These are phyloP conservation scores for Oligia strigilis DNA, from an alignment of 2,888 invertebrate species.

Conservation along the genomic window DNA sequence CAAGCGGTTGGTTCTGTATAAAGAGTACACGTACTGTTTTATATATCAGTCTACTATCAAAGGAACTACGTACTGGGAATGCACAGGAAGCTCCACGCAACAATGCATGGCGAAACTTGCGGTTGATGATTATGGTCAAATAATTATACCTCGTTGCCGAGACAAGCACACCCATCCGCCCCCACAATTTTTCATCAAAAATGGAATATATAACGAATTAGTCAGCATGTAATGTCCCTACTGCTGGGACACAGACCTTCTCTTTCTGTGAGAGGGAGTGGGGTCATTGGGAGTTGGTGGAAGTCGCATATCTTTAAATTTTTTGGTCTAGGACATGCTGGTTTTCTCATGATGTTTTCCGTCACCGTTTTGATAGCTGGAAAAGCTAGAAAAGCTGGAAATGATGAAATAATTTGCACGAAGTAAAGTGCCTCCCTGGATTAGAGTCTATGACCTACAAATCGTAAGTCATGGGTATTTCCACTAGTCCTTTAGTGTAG, in stretches of 20 bases:
- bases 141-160: background rate
- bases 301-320: background rate
- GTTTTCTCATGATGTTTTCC: background rate
- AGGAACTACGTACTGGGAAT: slow-evolving; percentile 1
- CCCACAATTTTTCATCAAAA: background rate
- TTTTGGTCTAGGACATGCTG: background rate
- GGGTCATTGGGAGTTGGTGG: no score
- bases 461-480: background rate
- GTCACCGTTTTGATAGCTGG: background rate
- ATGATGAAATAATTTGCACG: background rate
- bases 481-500: background rate
- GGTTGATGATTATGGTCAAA: background rate
- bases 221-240: background rate
- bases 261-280: background rate
- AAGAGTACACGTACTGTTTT: slow-evolving; percentile 11
- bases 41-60: background rate
- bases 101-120: background rate
- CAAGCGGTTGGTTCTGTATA: slow-evolving; percentile 4
- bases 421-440: background rate
- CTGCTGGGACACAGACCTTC: background rate
- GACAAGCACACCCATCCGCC: background rate
- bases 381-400: no score
- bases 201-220: background rate
- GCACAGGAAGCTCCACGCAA: background rate
- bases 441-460: background rate